These are phyloP conservation scores for Mesembrinibis cayennensis DNA, from an alignment of 2,113 vertebrate species.

Conservation along the genomic window DNA sequence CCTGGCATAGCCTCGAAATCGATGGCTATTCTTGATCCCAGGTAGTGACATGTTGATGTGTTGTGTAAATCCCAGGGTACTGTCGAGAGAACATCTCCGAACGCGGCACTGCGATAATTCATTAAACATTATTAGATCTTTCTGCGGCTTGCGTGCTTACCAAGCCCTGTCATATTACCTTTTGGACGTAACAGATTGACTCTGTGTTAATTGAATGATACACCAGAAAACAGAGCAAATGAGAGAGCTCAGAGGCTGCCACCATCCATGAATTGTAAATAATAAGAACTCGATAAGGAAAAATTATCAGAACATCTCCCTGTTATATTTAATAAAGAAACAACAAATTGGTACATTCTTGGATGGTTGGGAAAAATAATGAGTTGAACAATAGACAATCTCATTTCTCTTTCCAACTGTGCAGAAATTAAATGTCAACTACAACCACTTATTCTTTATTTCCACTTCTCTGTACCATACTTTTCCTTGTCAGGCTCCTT, in stretches of 20 bases:
- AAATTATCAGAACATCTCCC: constrained; percentile 62
- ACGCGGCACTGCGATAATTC: background rate
- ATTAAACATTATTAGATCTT: constrained; percentile 24
- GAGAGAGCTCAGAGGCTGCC: constrained; percentile 42
- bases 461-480: constrained; percentile 8
- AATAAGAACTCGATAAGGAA: constrained; percentile 28
- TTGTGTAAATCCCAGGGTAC: background rate
- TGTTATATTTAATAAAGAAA: constrained; percentile 60
- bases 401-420: constrained; percentile 59
- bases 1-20: background rate
- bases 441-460: constrained; percentile 55
- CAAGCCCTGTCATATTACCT: constrained; percentile 30
- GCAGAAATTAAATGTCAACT: constrained; percentile 67
- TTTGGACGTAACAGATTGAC: constrained; percentile 30
- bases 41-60: background rate
- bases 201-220: constrained; percentile 45
- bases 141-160: background rate
- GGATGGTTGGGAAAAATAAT: constrained; percentile 12
- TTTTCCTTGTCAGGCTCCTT: constrained; percentile 40
- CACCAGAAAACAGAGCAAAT: constrained; percentile 29
- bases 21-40: background rate
- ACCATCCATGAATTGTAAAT: background rate
- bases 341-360: constrained; percentile 38
- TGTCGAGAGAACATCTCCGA: background rate
- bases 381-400: constrained; percentile 33